A percentile compares a stretch with the other conserved stretches of the same genome.
Evolutionary conservation across 2,113 vertebrate species (phyloP).

Genomic region (Gymnobelideus leadbeateri): DNA sequence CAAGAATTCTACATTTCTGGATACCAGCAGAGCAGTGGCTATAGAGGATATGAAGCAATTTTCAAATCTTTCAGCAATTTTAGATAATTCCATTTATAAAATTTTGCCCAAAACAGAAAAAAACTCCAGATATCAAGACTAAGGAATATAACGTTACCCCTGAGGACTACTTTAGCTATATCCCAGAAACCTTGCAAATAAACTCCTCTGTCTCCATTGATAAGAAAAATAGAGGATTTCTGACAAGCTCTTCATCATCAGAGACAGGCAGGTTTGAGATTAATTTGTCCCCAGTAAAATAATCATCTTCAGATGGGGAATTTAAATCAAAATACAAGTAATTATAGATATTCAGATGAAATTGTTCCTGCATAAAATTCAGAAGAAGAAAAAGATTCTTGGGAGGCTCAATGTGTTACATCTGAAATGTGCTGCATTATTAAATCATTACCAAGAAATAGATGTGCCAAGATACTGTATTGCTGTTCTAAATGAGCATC

Average conservation of each 20-base stretch:
- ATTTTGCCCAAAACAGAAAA: too few relatives aligned
- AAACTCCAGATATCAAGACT: too few relatives aligned
- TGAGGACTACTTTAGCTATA: too few relatives aligned
- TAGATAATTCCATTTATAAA: slow-evolving; percentile 77
- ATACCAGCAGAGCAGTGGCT: slow-evolving; percentile 87
- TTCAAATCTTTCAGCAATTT: slow-evolving; percentile 89
- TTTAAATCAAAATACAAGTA: slow-evolving; percentile 73
- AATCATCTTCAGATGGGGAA: slow-evolving; percentile 69
- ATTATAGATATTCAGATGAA: slow-evolving; percentile 80
- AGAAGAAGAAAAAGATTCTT: slow-evolving; percentile 77
- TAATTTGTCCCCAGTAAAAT: slow-evolving; percentile 76
- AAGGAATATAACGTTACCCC: too few relatives aligned
- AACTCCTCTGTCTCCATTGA: too few relatives aligned
- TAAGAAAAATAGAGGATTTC: too few relatives aligned
- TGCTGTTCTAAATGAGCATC: too few relatives aligned
- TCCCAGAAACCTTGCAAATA: too few relatives aligned
- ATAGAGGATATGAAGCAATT: slow-evolving; percentile 83
- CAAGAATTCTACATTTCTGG: slow-evolving; percentile 94
- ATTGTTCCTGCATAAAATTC: slow-evolving; percentile 76
- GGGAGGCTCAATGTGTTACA: slow-evolving; percentile 24
- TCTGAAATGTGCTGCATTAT: too few relatives aligned
- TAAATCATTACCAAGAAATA: too few relatives aligned
- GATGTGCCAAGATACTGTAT: too few relatives aligned
- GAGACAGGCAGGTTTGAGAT: slow-evolving; percentile 59
- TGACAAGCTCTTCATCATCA: too few relatives aligned